Percentiles rank a stretch among this genome's conserved stretches.
phyloP scores from a whole-genome alignment of 2,888 invertebrate genomes.

The Busseola fusca region DNA sequence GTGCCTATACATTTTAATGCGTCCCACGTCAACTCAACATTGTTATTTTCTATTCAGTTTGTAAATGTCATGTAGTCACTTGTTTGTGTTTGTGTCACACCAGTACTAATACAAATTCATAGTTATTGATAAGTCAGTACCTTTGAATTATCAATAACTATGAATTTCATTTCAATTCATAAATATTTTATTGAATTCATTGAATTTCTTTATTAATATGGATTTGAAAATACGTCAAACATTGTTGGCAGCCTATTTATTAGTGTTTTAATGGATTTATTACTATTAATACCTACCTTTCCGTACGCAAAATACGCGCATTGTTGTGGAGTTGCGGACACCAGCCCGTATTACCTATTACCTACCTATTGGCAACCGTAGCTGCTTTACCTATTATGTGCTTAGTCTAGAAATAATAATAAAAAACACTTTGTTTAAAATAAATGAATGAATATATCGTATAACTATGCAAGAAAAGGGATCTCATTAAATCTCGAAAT shows the following conservation, averaged over 20 bases:
- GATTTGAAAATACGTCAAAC: conserved; percentile 13
- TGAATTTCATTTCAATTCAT: conserved; percentile 4
- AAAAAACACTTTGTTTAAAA: background rate
- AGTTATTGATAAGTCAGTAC: conserved; percentile 41
- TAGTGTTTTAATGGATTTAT: background rate
- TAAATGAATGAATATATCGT: background rate
- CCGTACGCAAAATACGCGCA: too few relatives aligned
- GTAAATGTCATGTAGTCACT: conserved; percentile 60
- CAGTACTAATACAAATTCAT: conserved; percentile 49
- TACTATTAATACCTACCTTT: too few relatives aligned
- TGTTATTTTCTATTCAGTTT: conserved; percentile 62
- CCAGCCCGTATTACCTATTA: background rate
- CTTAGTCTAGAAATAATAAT: background rate
- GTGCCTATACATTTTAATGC: conserved; percentile 62
- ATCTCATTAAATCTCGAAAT: conserved; percentile 40
- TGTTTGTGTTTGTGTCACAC: conserved; percentile 58
- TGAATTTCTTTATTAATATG: conserved; percentile 22
- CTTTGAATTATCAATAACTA: background rate
- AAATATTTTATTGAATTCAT: conserved; percentile 40
- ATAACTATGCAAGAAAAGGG: background rate
- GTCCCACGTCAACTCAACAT: conserved; percentile 63
- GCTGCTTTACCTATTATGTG: too few relatives aligned
- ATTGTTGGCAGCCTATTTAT: background rate
- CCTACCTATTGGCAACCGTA: background rate
- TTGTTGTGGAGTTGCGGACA: too few relatives aligned